Percentiles rank a stretch among this genome's conserved stretches.
Conservation (phyloP, 1,140 invertebrate genomes). For the Papilio polytes region DNA sequence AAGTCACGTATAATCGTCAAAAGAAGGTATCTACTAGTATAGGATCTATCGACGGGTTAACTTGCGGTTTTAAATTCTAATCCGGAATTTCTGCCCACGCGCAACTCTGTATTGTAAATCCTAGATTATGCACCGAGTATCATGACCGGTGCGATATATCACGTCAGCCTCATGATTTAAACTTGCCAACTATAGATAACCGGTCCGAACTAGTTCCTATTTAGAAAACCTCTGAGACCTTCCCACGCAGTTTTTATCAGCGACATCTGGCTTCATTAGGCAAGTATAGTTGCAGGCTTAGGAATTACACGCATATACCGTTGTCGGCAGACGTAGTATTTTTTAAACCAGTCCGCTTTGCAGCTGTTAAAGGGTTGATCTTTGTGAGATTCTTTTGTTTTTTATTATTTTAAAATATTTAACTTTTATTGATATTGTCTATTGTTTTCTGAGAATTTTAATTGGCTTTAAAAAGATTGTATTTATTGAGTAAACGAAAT, state of each 20-base stretch:
- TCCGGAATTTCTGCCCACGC: conserved; percentile 5
- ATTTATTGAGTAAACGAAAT: no score
- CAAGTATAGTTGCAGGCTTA: conserved; percentile 4
- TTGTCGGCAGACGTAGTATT: conserved; percentile 30
- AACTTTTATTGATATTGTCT: no score
- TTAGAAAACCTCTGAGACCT: conserved; percentile 43
- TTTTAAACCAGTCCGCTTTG: conserved; percentile 26
- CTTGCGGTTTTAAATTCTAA: neutral
- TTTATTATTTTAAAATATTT: neutral
- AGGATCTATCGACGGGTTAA: no score
- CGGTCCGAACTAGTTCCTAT: conserved; percentile 37
- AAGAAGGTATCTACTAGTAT: no score
- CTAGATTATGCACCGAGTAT: conserved; percentile 10
- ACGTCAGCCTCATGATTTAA: conserved; percentile 23
- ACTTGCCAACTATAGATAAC: conserved; percentile 36
- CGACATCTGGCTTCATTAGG: conserved; percentile 34
- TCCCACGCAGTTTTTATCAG: conserved; percentile 40
- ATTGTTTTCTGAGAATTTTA: no score
- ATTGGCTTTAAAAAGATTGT: no score
- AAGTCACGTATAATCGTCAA: no score
- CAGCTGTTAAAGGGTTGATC: conserved; percentile 27
- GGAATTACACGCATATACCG: conserved; percentile 21
- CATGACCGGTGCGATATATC: conserved; percentile 1
- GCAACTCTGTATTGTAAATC: neutral
- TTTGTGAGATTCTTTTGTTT: neutral